Evolutionary conservation across 2,888 invertebrate species (phyloP).

Genomic region (Melikaiella ostensackeni): DNA sequence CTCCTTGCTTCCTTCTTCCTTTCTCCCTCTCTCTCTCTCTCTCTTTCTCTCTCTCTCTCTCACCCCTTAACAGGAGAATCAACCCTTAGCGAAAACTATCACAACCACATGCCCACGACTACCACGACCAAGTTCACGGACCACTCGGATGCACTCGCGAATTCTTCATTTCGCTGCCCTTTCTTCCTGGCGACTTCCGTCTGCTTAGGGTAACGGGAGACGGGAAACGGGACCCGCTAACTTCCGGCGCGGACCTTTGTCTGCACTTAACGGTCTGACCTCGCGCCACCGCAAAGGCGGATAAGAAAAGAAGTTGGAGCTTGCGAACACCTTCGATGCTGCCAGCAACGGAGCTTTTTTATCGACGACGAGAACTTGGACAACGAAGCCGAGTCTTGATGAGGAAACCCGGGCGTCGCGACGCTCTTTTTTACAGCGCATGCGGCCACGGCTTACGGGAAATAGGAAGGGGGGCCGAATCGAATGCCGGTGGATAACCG

Average conservation of each 20-base stretch:
- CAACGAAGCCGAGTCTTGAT: slow-evolving; percentile 34
- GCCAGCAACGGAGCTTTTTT: slow-evolving; percentile 69
- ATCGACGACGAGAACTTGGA: slow-evolving; percentile 63
- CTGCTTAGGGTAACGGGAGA: not conserved
- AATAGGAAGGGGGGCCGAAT: slow-evolving; percentile 34
- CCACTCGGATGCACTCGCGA: slow-evolving; percentile 30
- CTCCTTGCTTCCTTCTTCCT: slow-evolving; percentile 46
- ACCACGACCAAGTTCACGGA: slow-evolving; percentile 32
- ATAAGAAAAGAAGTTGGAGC: slow-evolving; percentile 25
- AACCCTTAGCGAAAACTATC: slow-evolving; percentile 55
- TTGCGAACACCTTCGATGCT: slow-evolving; percentile 52
- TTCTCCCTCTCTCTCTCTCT: not conserved
- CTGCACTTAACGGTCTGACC: slow-evolving; percentile 13
- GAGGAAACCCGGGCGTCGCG: slow-evolving; percentile 22
- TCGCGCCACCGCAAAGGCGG: slow-evolving; percentile 11
- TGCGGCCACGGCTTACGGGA: slow-evolving; percentile 61
- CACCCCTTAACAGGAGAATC: slow-evolving; percentile 52
- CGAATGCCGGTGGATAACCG: slow-evolving; percentile 44
- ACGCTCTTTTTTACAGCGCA: slow-evolving; percentile 68
- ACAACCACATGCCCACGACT: slow-evolving; percentile 50
- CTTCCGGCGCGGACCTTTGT: slow-evolving; percentile 22
- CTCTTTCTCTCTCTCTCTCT: slow-evolving; percentile 48
- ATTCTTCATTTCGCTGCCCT: slow-evolving; percentile 3
- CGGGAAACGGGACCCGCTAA: not conserved
- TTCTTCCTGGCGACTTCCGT: slow-evolving; percentile 9